These are phyloP conservation scores for Cataglyphis altisquamis DNA, from an alignment of 2,888 invertebrate species.

Conservation along the genomic window DNA sequence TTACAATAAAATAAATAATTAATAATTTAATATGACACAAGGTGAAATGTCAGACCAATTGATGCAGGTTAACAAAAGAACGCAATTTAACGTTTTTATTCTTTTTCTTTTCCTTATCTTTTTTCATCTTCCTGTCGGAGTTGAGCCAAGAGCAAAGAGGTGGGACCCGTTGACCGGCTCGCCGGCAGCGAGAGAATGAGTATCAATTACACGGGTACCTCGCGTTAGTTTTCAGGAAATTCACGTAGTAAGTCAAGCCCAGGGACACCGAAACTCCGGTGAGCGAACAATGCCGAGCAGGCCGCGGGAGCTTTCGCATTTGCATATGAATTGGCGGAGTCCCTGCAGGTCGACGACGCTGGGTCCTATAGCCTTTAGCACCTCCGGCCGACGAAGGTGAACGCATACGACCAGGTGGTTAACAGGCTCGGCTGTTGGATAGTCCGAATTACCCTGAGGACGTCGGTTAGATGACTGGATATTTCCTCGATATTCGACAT, in stretches of 20 bases:
- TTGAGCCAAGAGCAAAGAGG: slow-evolving; percentile 20
- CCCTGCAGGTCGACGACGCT: slow-evolving; percentile 61
- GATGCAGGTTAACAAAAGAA: neutral
- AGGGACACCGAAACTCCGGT: slow-evolving; percentile 79
- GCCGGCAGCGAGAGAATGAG: slow-evolving; percentile 69
- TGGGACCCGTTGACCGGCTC: slow-evolving; percentile 37
- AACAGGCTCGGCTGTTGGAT: slow-evolving; percentile 68
- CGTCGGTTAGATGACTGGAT: slow-evolving; percentile 36
- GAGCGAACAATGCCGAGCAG: slow-evolving; percentile 82
- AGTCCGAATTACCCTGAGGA: slow-evolving; percentile 77
- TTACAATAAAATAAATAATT: neutral
- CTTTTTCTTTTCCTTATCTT: neutral
- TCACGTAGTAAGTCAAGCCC: slow-evolving; percentile 85
- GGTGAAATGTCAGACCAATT: neutral
- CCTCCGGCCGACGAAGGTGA: slow-evolving; percentile 62
- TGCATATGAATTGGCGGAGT: slow-evolving; percentile 85
- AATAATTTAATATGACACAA: neutral
- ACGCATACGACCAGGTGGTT: slow-evolving; percentile 71
- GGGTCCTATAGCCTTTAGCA: slow-evolving; percentile 46
- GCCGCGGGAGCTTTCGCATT: slow-evolving; percentile 82
- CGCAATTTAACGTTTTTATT: neutral
- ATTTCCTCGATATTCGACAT: slow-evolving; percentile 25
- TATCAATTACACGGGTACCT: slow-evolving; percentile 84
- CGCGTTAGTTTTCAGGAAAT: slow-evolving; percentile 85
- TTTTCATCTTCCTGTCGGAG: slow-evolving; percentile 24